Evolutionary conservation across 2,113 vertebrate species (phyloP).

Genomic region (Clinocottus analis): DNA sequence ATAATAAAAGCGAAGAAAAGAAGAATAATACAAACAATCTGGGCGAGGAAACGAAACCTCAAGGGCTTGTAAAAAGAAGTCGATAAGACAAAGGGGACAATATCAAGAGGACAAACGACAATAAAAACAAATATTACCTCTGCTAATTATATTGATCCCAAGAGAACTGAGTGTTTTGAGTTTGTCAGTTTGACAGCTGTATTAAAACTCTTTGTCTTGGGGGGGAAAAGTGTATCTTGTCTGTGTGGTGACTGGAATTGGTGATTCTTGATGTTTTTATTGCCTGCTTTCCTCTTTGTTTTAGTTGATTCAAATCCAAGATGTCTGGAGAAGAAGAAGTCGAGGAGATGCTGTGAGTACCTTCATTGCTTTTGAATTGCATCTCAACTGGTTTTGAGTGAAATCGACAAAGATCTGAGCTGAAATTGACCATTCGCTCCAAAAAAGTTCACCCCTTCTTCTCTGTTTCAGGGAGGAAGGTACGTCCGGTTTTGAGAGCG

Average conservation of each 20-base stretch:
- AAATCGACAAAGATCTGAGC: conserved; percentile 6
- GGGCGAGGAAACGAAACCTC: conserved; percentile 24
- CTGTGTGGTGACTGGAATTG: not conserved
- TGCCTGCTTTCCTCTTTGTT: conserved; percentile 16
- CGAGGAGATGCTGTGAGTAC: conserved; percentile 71
- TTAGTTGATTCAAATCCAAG: conserved; percentile 25
- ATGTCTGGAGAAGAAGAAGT: conserved; percentile 70
- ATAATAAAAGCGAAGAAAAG: conserved; percentile 40
- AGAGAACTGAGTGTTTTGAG: not conserved
- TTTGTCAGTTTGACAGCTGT: not conserved
- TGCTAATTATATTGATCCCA: conserved; percentile 1
- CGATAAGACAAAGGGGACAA: conserved; percentile 22
- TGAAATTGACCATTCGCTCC: not conserved
- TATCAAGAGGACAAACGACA: conserved; percentile 24
- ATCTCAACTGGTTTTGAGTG: not conserved
- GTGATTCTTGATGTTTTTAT: conserved; percentile 1
- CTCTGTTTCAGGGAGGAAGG: conserved; percentile 73
- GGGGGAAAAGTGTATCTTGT: not conserved
- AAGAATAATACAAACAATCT: conserved; percentile 31
- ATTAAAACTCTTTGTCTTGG: conserved; percentile 3
- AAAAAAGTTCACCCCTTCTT: conserved; percentile 7
- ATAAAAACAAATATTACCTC: conserved; percentile 11
- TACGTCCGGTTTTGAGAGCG: conserved; percentile 53
- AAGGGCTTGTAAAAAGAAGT: conserved; percentile 16
- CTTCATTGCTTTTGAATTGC: not conserved